These are phyloP conservation scores for Drosophila erecta DNA, from an alignment of 1,140 invertebrate genomes.

Conservation along the genomic window DNA sequence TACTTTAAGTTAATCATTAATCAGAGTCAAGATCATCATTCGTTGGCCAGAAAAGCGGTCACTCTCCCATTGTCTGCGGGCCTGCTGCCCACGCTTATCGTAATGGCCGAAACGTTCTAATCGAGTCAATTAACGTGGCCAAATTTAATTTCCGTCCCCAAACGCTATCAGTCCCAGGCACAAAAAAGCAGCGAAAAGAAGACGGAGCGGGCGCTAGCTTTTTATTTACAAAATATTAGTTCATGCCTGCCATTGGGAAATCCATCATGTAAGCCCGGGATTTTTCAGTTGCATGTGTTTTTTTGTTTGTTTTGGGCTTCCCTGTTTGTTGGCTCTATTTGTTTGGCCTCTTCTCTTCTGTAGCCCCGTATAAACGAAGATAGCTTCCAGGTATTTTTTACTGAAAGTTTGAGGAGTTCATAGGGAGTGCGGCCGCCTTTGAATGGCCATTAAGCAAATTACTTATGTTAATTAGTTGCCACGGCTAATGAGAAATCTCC, in stretches of 20 bases:
- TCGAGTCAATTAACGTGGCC: constrained; percentile 79
- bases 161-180: constrained; percentile 56
- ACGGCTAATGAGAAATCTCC: constrained; percentile 71
- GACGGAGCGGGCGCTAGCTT: constrained; percentile 30
- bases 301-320: constrained; percentile 25
- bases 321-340: constrained; percentile 47
- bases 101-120: constrained; percentile 80
- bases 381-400: constrained; percentile 10
- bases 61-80: constrained; percentile 37
- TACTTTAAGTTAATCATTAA: constrained; percentile 71
- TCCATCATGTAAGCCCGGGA: constrained; percentile 75
- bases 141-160: constrained; percentile 80
- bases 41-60: constrained; percentile 22
- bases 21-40: constrained; percentile 40
- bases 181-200: constrained; percentile 5
- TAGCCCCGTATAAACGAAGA: constrained; percentile 51
- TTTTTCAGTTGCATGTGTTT: constrained; percentile 47
- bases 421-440: constrained; percentile 31
- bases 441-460: constrained; percentile 64
- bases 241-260: constrained; percentile 62
- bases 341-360: constrained; percentile 19
- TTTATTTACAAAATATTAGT: constrained; percentile 82
- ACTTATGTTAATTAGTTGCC: constrained; percentile 80
- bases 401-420: constrained; percentile 43
- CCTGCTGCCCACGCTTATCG: constrained; percentile 63